These are phyloP conservation scores for Clarias platycephalus DNA, from an alignment of 2,797 vertebrate genomes.

Conservation along the genomic window DNA sequence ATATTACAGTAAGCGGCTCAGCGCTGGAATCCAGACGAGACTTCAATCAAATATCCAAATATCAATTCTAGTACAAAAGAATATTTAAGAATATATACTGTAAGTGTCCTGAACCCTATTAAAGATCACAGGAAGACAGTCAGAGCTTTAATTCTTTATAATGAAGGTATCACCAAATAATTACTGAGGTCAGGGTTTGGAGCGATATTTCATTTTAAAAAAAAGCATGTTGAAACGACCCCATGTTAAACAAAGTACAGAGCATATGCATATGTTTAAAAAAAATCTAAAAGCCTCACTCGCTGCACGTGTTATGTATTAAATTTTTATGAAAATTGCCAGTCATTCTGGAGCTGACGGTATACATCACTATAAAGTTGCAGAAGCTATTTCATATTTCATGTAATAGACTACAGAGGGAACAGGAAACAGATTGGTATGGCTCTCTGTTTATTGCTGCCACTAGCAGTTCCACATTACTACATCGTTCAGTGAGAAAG, in stretches of 20 bases:
- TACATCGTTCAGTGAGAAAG: slow-evolving; percentile 24
- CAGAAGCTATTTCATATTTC: slow-evolving; percentile 18
- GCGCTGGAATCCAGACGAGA: neutral
- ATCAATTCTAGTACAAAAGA: neutral
- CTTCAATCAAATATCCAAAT: neutral
- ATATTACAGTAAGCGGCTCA: neutral
- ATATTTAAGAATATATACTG: neutral
- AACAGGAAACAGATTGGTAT: neutral
- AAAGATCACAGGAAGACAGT: neutral
- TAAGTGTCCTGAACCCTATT: neutral
- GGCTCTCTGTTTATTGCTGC: slow-evolving; percentile 33
- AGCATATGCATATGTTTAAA: neutral
- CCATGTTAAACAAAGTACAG: neutral
- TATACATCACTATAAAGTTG: neutral
- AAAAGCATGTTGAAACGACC: neutral
- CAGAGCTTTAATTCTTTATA: neutral
- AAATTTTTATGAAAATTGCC: neutral
- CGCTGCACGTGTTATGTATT: neutral
- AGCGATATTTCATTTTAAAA: neutral
- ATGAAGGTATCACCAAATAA: neutral
- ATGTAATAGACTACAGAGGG: slow-evolving; percentile 8
- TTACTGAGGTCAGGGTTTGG: neutral
- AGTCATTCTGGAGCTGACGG: neutral
- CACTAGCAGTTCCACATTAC: slow-evolving; percentile 33
- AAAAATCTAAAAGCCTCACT: neutral